Conservation (phyloP, 2,888 invertebrate species). For the Eristalis pertinax region DNA sequence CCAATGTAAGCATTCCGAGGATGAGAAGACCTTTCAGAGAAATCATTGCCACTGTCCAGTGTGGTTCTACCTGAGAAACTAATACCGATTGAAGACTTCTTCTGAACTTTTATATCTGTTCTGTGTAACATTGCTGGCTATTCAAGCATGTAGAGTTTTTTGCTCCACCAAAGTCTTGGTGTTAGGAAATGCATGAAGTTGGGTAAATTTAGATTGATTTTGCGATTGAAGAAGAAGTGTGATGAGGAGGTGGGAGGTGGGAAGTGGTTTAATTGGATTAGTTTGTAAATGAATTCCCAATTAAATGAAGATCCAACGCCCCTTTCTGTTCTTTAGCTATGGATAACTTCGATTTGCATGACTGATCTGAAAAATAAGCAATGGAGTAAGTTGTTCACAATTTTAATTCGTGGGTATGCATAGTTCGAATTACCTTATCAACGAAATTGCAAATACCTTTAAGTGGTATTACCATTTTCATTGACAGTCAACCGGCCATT, state of each 20-base stretch:
- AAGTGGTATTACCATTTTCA: too few relatives aligned
- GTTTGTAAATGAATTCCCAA: slow-evolving; percentile 18
- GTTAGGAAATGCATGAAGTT: slow-evolving; percentile 19
- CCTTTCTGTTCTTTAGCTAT: background rate
- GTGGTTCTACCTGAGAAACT: slow-evolving; percentile 29
- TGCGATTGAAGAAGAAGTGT: slow-evolving; percentile 1
- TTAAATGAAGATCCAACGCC: background rate
- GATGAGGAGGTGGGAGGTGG: too few relatives aligned
- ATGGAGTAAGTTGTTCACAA: background rate
- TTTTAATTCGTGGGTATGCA: background rate
- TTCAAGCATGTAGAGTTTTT: slow-evolving; percentile 43
- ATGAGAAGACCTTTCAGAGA: slow-evolving; percentile 47
- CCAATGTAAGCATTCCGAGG: slow-evolving; percentile 72
- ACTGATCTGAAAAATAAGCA: background rate
- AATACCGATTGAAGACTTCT: slow-evolving; percentile 25
- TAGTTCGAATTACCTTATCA: background rate
- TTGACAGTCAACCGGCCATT: too few relatives aligned
- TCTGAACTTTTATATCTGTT: slow-evolving; percentile 52
- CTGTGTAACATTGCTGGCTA: slow-evolving; percentile 26
- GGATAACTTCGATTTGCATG: background rate
- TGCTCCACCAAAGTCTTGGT: background rate
- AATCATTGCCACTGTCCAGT: slow-evolving; percentile 37
- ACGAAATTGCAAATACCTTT: too few relatives aligned
- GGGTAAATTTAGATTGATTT: slow-evolving; percentile 11
- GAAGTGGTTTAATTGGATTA: background rate